Evolutionary conservation across 2,113 vertebrate species (phyloP), one percentile per base, ranked within the genome.

Genomic region (Actinemys pallida): DNA sequence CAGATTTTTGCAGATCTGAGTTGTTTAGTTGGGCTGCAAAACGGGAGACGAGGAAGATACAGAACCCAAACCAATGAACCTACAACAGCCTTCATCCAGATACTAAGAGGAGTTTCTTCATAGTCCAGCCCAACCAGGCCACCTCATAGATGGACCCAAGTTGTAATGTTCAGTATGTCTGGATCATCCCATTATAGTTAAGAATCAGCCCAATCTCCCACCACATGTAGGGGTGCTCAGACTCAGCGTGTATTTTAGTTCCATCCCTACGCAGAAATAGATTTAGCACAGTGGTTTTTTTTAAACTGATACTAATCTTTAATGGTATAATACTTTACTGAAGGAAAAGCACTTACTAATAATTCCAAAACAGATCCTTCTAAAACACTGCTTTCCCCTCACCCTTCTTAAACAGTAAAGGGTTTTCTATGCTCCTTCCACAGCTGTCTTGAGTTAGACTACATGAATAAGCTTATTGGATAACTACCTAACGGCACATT

Each of bases 401-500:
- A 42, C 62, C 62, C 6, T 13, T 47, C 83, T 50, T 75, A 62
- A 83, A 4, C n/a, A 91, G 89, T 1, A 1, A 31, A 91, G 93
- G 83, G 42, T 89, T 94, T 96, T 76, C 87, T 89, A 93, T n/a
- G 1, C 35, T 81, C 91, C 90, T 80, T 57, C 78, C 89, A 92
- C 98, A 98, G 97, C 97, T 98, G 97, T 92, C 94, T 97, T 39
- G 12, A 97, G 95, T 98, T 98, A 98, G 92, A 75, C 86, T 65
- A 96, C 97, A 97, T 16, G 93, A 95, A 96, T 85, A 78, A 91
- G 80, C 92, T 98, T 97, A 98, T 96, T 97, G 97, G 97, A 97
- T 98, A 98, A 98, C 92, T 50, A 98, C 94, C 94, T 97, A 97
- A 97, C 97, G 94, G 97, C 96, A 97, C 95, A 97, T 97, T 97